Conservation (phyloP, 2,888 invertebrate genomes). For the Aphodius sticticus region DNA sequence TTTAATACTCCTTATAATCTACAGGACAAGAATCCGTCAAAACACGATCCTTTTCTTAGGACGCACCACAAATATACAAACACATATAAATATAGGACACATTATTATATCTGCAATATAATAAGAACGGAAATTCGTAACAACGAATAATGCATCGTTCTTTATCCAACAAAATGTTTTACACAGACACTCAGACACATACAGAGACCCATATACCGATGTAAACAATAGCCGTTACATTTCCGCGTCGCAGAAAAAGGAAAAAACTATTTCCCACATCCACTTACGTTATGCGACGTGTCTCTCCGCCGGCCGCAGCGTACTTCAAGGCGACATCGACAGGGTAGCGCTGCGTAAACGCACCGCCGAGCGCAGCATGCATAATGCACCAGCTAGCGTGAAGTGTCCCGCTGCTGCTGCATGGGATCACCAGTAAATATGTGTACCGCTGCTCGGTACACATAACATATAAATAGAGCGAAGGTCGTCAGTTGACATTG, state of each 20-base stretch:
- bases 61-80: too few relatives aligned
- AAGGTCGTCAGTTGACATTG: conserved; percentile 58
- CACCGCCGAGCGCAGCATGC: background rate
- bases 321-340: background rate
- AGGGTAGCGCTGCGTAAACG: background rate
- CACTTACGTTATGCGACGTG: background rate
- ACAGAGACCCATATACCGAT: background rate
- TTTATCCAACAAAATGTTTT: background rate
- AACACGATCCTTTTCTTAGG: too few relatives aligned
- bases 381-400: background rate
- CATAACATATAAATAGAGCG: conserved; percentile 51
- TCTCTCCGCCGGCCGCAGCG: background rate
- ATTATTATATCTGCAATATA: too few relatives aligned
- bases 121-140: too few relatives aligned
- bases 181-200: too few relatives aligned
- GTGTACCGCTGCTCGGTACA: conserved; percentile 5
- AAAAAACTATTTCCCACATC: background rate
- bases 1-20: too few relatives aligned
- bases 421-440: conserved; percentile 15
- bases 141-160: too few relatives aligned
- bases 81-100: too few relatives aligned
- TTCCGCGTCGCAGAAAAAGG: background rate
- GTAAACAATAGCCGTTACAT: background rate
- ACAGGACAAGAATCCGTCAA: too few relatives aligned
- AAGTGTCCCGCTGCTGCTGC: conserved; percentile 16